Base-by-base conservation (phyloP, 2,888 invertebrate genomes). In the Globia sparganii region DNA sequence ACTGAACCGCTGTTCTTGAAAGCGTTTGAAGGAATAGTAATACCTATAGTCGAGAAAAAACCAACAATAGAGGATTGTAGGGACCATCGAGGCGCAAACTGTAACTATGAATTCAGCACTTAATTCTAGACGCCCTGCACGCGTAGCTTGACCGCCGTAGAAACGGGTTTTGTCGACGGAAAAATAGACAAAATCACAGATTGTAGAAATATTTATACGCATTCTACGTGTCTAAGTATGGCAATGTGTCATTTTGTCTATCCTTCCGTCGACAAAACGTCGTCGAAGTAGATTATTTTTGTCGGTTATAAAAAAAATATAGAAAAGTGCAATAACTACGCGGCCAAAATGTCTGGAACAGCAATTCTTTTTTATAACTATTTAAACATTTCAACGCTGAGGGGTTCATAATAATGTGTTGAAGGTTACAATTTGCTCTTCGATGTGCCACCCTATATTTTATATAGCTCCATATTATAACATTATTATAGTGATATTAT, bases 401-500 rank as follows among this genome's bases (percentile, higher is more conserved):
- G 40, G 40, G 11, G 3, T 43, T 46, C 46, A 2, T 18, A 46
- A 21, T 25, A 25, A 53, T 53, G 25, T 53, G 25, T 9, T 25
- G 25, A 9, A 53, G 25, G 9, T n/a, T n/a, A 11, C 9, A 53
- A 25, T 53, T 53, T 53, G 11, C 53, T 53, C 53, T 25, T n/a
- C 4, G 0, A 49, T 49, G 49, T 25, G 25, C 2, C 11, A 25
- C 25, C 53, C 53, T 53, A 25, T 53, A 53, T 25, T 25, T 25
- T 25, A 53, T 53, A 53, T 53, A 72, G 4, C 31, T 37, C 46
- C 40, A 31, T 43, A 28, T 34, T 59, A 46, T 72, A 11, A 28
- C 62, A 40, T 34, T 56, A 74, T 46, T 49, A 49, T 13, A 46
- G 37, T 58, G n/a, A 31, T 71, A 49, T 40, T 49, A 53, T 43